Base-by-base conservation (phyloP, 2,888 invertebrate species). In the Scaptodrosophila latifasciaeformis region DNA sequence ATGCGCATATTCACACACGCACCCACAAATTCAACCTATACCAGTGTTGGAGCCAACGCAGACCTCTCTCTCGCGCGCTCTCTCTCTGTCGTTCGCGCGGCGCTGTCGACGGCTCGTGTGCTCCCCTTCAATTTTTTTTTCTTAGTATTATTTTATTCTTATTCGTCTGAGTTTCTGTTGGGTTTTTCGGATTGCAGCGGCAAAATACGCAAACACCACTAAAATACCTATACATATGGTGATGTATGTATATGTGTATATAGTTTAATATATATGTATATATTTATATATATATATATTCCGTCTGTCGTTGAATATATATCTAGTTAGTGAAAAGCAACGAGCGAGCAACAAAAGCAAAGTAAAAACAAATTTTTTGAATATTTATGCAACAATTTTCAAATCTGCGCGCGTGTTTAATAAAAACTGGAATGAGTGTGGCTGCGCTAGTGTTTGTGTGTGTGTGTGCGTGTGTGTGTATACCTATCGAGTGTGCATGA, bases 121-220 rank as follows among this genome's bases (percentile, higher is more conserved):
- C 53, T 67, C 53, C 57, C 59, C 52, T n/a, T n/a, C n/a, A n/a
- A n/a, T n/a, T n/a, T n/a, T n/a, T n/a, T n/a, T 46, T 63, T 54
- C 60, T 67, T 60, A 76, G 77, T 75, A 74, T 77, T 77, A 75
- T 75, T 75, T 71, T 75, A 69, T 74, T 34, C 34, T 12, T n/a
- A n/a, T n/a, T 67, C 77, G 70, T 59, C 62, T 69, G 63, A 70
- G 64, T 61, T 59, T 59, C 59, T 63, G 69, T 77, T 77, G 74
- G 59, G 47, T 59, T 58, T 66, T 72, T 44, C 66, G 64, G 65
- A 61, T 52, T 62, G 55, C 57, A 55, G 61, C 55, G 49, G 56
- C 52, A 19, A 13, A 37, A 37, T 15, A 17, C 39, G 17, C 39
- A 19, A 15, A 10, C 39, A 19, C 19, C n/a, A n/a, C n/a, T n/a